Evolutionary conservation across 2,797 vertebrate genomes (phyloP).

Genomic region (Pachyuromys duprasi): DNA sequence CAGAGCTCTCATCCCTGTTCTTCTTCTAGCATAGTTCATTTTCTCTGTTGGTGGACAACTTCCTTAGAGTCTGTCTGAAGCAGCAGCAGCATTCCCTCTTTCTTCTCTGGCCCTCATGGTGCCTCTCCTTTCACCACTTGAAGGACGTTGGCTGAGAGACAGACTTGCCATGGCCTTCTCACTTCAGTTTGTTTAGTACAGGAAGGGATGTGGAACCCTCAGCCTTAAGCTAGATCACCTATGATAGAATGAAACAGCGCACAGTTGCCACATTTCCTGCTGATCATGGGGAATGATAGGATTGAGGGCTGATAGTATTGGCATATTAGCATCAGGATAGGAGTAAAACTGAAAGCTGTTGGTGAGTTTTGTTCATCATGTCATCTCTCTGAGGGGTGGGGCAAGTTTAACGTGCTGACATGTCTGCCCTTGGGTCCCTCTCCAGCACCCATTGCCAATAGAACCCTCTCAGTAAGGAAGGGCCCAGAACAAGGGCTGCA

Average conservation of each 20-base stretch:
- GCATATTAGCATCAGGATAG: not conserved
- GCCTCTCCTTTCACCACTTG: constrained; percentile 49
- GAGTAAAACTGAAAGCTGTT: not conserved
- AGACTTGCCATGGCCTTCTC: constrained; percentile 30
- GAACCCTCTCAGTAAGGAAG: not conserved
- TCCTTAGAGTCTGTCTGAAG: constrained; percentile 78
- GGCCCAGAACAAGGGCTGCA: not conserved
- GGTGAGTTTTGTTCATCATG: not conserved
- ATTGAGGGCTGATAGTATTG: not conserved
- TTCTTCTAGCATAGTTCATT: constrained; percentile 53
- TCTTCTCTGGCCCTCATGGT: not conserved
- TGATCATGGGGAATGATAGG: not conserved
- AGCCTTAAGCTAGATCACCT: not conserved
- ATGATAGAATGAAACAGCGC: constrained; percentile 47
- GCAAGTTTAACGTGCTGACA: not conserved
- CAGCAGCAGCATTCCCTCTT: constrained; percentile 49
- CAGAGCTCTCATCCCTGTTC: constrained; percentile 76
- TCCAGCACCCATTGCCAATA: not conserved
- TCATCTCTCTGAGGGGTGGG: not conserved
- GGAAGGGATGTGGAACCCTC: not conserved
- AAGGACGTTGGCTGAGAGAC: constrained; percentile 51
- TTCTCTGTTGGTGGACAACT: constrained; percentile 72
- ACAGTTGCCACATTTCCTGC: not conserved
- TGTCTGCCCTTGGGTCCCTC: not conserved
- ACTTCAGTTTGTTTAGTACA: not conserved